These are phyloP conservation scores for Hypocryptadius cinnamomeus DNA, from an alignment of 2,113 vertebrate genomes.

Conservation along the genomic window DNA sequence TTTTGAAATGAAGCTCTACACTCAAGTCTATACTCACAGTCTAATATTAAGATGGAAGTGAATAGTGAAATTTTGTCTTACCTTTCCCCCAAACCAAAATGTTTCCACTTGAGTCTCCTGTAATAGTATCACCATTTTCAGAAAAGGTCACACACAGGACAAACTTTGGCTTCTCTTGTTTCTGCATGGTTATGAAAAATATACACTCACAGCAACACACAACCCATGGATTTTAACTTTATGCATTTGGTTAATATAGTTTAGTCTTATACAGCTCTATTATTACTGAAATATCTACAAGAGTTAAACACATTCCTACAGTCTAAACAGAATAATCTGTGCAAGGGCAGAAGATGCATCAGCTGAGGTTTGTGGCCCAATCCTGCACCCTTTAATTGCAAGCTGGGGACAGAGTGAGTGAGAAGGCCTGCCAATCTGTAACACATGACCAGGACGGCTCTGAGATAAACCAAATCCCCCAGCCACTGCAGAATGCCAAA, in stretches of 20 bases:
- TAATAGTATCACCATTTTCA: conserved; percentile 95
- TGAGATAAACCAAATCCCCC: neutral
- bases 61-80: conserved; percentile 50
- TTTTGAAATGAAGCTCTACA: neutral
- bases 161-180: conserved; percentile 99
- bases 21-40: neutral
- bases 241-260: neutral
- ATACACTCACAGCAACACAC: conserved; percentile 7
- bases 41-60: neutral
- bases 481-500: neutral
- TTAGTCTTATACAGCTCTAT: neutral
- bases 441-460: neutral
- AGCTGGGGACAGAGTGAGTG: neutral
- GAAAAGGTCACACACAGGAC: conserved; percentile 97
- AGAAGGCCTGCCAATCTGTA: neutral
- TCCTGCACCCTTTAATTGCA: neutral
- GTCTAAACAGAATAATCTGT: neutral
- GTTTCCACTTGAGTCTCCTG: conserved; percentile 97
- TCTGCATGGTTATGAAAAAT: conserved; percentile 73
- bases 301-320: neutral
- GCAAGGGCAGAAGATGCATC: neutral
- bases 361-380: neutral
- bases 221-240: neutral
- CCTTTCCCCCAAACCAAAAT: conserved; percentile 99
- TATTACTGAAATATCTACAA: neutral